phyloP scores from a whole-genome alignment of 1,140 invertebrate species.

The Hypothenemus hampei region DNA sequence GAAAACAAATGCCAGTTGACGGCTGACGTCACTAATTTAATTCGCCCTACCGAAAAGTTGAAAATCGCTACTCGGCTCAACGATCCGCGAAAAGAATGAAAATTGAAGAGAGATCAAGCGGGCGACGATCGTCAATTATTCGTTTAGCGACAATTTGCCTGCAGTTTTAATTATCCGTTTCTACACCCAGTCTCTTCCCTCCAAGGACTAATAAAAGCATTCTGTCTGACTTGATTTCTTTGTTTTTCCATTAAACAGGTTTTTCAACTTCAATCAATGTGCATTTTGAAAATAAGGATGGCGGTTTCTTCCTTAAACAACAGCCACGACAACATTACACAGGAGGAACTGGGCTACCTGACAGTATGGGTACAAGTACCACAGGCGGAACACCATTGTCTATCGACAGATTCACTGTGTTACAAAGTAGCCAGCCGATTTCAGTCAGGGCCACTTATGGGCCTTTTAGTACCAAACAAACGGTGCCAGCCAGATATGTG shows the following conservation, averaged over 20 bases:
- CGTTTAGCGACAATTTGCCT: no score
- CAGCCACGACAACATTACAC: constrained; percentile 58
- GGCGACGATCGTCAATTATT: no score
- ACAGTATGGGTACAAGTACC: constrained; percentile 32
- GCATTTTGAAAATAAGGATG: constrained; percentile 84
- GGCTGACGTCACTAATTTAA: no score
- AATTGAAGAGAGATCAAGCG: no score
- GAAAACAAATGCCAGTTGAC: no score
- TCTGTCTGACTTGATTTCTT: no score
- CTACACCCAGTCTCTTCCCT: no score
- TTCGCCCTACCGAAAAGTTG: no score
- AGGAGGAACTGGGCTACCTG: constrained; percentile 38
- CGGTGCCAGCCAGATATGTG: constrained; percentile 82
- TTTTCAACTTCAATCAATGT: constrained; percentile 63
- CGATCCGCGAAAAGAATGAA: no score
- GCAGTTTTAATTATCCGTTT: no score
- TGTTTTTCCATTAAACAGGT: background rate
- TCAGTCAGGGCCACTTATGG: constrained; percentile 85
- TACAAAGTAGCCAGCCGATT: constrained; percentile 79
- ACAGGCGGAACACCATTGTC: constrained; percentile 57
- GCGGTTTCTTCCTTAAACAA: constrained; percentile 83
- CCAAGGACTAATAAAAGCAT: no score
- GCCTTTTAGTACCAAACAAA: constrained; percentile 89
- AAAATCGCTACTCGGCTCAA: no score
- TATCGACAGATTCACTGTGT: constrained; percentile 78